phyloP scores from a whole-genome alignment of 2,888 invertebrate genomes.

The Macrophya annulata region DNA sequence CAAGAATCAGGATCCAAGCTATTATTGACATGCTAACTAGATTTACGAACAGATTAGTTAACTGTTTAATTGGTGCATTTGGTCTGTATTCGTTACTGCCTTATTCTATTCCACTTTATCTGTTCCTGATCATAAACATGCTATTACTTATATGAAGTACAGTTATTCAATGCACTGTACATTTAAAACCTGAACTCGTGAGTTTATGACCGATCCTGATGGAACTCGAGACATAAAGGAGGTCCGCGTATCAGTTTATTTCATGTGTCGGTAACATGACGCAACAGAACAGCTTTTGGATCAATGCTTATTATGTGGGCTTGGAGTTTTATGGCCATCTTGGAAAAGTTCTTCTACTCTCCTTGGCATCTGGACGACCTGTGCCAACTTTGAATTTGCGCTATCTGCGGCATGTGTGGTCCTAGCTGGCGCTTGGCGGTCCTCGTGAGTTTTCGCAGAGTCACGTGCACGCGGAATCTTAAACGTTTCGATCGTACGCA shows the following conservation, averaged over 20 bases:
- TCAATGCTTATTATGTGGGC: slow-evolving; percentile 11
- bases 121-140: background rate
- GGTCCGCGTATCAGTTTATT: slow-evolving; percentile 37
- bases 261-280: slow-evolving; percentile 51
- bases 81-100: background rate
- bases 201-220: slow-evolving; percentile 26
- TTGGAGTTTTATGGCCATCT: background rate
- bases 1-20: background rate
- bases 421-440: slow-evolving; percentile 16
- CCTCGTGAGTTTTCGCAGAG: background rate
- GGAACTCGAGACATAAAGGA: background rate
- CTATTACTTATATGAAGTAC: background rate
- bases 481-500: slow-evolving; percentile 32
- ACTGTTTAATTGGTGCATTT: background rate
- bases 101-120: background rate
- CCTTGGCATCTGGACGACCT: background rate
- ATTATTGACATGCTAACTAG: background rate
- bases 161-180: background rate
- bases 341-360: background rate
- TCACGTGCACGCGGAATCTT: slow-evolving; percentile 42
- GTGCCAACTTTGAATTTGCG: background rate
- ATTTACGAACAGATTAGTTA: background rate
- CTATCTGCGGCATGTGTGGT: slow-evolving; percentile 55
- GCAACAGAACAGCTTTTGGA: slow-evolving; percentile 30
- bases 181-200: background rate